Evolutionary conservation across 2,888 invertebrate species (phyloP), one percentile per base, ranked within the genome.

Genomic region (Digitonthophagus gazella): DNA sequence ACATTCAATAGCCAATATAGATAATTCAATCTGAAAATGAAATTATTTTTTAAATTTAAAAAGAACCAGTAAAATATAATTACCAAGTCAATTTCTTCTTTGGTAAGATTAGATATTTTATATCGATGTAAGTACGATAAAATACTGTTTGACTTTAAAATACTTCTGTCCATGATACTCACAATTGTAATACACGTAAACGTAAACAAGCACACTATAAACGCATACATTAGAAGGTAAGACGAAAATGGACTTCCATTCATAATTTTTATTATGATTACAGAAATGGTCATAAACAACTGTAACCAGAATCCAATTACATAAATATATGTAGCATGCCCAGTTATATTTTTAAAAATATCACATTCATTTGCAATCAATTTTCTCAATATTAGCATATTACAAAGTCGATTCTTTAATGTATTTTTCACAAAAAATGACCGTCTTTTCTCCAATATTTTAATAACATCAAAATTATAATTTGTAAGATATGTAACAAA

Each of bases 321-420:
- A 44, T 44, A 44, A 2, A 2, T 11, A 6, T 11, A 44, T 44
- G 11, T 44, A 15, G 2, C n/a, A 15, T 58, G 20, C 1, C 15
- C 14, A 11, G 15, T 3, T 3, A 18, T 15, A 15, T 20, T 16
- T 15, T 15, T 8, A 4, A 15, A 19, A 58, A 15, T 15, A 5
- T 16, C 20, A 8, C 11, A 58, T 58, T 58, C 11, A 11, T 11
- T 5, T 1, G 8, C 4, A 8, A 19, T 16, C 3, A n/a, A 4
- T 58, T 58, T 58, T 58, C 58, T 58, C 16, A 58, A n/a, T 15
- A 58, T 65, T 15, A 65, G 44, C 11, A 44, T 1, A 44, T 44
- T 44, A 8, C 28, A 11, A 44, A 44, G 28, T 8, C 11, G 6
- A 44, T 44, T 44, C 11, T 3, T 44, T 44, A 44, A 44, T 11